phyloP scores from a whole-genome alignment of 1,140 invertebrate species.

The Melanaphis sacchari region DNA sequence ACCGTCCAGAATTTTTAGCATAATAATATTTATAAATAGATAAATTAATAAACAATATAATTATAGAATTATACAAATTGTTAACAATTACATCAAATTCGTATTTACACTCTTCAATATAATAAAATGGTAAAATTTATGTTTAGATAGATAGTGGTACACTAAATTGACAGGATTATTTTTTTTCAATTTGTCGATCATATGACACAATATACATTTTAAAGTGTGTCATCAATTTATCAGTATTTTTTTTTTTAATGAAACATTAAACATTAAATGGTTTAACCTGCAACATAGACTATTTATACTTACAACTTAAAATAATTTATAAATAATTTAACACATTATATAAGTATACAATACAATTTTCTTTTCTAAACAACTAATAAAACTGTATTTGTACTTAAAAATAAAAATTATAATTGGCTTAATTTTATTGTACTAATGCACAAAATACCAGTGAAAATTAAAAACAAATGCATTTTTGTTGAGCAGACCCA shows the following conservation, averaged over 20 bases:
- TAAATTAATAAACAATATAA: neutral
- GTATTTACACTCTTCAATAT: neutral
- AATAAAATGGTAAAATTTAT: conserved; percentile 13
- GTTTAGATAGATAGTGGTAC: neutral
- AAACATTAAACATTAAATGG: neutral
- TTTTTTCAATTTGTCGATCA: neutral
- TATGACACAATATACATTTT: neutral
- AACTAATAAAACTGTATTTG: conserved; percentile 37
- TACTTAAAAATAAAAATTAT: conserved; percentile 12
- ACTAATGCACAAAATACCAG: conserved; percentile 37
- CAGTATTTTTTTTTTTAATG: neutral
- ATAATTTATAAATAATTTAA: conserved; percentile 53
- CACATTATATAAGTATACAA: conserved; percentile 36
- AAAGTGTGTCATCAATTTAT: neutral
- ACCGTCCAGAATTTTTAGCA: neutral
- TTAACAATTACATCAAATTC: neutral
- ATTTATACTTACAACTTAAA: conserved; percentile 34
- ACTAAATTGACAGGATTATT: neutral
- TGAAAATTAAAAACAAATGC: conserved; percentile 42
- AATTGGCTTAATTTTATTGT: neutral
- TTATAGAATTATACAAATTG: neutral
- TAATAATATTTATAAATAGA: neutral
- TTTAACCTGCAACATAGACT: conserved; percentile 16
- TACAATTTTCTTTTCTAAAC: conserved; percentile 30
- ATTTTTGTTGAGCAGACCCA: conserved; percentile 52